Base-by-base conservation (phyloP, 2,888 invertebrate species). In the Mimachlamys varia region DNA sequence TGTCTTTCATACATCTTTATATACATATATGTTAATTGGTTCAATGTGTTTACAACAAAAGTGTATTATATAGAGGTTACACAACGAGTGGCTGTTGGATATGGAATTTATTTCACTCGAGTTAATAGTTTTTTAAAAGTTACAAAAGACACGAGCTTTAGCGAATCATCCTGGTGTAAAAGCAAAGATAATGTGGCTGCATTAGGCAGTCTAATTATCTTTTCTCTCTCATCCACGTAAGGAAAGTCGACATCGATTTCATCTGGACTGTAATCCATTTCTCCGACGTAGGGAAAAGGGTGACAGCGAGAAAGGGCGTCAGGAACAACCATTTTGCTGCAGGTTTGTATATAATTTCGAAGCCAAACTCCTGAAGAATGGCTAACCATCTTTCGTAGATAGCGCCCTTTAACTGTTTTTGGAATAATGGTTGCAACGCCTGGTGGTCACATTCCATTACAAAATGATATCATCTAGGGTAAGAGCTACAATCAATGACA, bases 321-420 rank as follows among this genome's bases (percentile, higher is more conserved):
- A 0, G 88, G n/a, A 27, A 44, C 44, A 44, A 88, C 88, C 88
- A 88, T 88, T 0, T n/a, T 10, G 44, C 38, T 3, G 90, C 90
- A 22, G 91, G 90, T 88, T 93, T 93, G 38, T 88, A 91, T 37
- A 55, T 33, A 89, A 93, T 90, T 4, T 93, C 90, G 87, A 89
- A 89, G 50, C 91, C 89, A 91, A 92, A 92, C 49, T 93, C 89
- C 37, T 92, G 91, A 13, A 92, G 87, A 33, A 91, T 92, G 1
- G 92, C 90, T 0, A 92, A 27, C 92, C 92, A 92, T 1, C 92
- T 44, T n/a, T 93, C 92, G 91, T 93, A 93, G 19, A 93, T 91
- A 0, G 90, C 89, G 5, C 89, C 89, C 4, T 37, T 19, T 0
- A 89, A 22, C 27, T 89, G 89, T 53, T 89, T 89, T 88, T 89